These are phyloP conservation scores for Alexandromys fortis DNA, from an alignment of 2,113 vertebrate species.

Conservation along the genomic window DNA sequence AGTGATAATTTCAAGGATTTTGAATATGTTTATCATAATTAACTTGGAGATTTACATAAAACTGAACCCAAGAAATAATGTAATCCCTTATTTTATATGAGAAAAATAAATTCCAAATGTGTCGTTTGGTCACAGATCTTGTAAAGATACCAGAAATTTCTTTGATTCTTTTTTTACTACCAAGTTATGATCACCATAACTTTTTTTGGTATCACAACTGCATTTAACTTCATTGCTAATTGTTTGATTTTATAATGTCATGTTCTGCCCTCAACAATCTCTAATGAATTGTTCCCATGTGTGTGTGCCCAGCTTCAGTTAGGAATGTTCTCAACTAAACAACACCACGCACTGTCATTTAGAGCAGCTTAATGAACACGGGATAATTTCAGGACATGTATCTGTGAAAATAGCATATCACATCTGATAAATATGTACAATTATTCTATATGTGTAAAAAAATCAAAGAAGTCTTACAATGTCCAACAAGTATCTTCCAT, in stretches of 20 bases:
- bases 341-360: background rate
- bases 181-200: background rate
- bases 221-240: background rate
- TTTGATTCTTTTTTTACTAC: background rate
- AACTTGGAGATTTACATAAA: background rate
- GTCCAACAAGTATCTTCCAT: background rate
- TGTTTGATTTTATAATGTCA: background rate
- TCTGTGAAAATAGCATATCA: background rate
- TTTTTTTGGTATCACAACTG: background rate
- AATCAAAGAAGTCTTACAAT: background rate
- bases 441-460: background rate
- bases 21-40: background rate
- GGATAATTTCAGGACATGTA: background rate
- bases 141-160: background rate
- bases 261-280: background rate
- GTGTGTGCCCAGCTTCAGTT: rapidly evolving
- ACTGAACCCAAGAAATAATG: background rate
- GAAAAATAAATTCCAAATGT: background rate
- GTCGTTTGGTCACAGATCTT: background rate
- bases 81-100: background rate
- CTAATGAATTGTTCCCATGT: background rate
- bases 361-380: background rate
- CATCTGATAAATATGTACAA: background rate
- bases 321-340: background rate
- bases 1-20: background rate